Conservation (phyloP, 2,113 vertebrate genomes). For the Microtus montanus region DNA sequence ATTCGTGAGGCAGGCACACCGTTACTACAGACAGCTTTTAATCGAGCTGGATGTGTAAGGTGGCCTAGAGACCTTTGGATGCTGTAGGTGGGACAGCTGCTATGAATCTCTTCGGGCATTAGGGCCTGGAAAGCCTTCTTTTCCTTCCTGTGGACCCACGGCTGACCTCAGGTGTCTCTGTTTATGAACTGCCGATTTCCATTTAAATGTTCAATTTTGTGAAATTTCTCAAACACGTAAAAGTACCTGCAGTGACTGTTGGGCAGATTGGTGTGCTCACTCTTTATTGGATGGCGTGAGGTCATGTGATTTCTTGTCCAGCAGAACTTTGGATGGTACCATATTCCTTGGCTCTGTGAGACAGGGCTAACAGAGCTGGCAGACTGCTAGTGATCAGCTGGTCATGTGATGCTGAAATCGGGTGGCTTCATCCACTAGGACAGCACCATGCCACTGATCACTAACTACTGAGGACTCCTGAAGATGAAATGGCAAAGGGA, state of each 20-base stretch:
- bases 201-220: too few relatives aligned
- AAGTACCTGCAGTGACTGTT: too few relatives aligned
- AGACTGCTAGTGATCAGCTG: too few relatives aligned
- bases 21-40: background rate
- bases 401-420: too few relatives aligned
- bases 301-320: too few relatives aligned
- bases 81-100: background rate
- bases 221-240: too few relatives aligned
- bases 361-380: too few relatives aligned
- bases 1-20: conserved; percentile 21
- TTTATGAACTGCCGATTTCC: background rate
- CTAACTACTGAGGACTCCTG: background rate
- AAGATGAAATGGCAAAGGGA: background rate
- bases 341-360: too few relatives aligned
- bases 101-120: background rate
- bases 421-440: too few relatives aligned
- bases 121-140: background rate
- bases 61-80: background rate
- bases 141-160: background rate
- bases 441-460: background rate
- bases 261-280: too few relatives aligned
- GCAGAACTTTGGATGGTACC: too few relatives aligned
- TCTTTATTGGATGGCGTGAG: too few relatives aligned
- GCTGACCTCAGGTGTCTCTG: background rate
- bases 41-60: background rate